These are phyloP conservation scores for Dicaeum eximium DNA, from an alignment of 2,113 vertebrate species.

Conservation along the genomic window DNA sequence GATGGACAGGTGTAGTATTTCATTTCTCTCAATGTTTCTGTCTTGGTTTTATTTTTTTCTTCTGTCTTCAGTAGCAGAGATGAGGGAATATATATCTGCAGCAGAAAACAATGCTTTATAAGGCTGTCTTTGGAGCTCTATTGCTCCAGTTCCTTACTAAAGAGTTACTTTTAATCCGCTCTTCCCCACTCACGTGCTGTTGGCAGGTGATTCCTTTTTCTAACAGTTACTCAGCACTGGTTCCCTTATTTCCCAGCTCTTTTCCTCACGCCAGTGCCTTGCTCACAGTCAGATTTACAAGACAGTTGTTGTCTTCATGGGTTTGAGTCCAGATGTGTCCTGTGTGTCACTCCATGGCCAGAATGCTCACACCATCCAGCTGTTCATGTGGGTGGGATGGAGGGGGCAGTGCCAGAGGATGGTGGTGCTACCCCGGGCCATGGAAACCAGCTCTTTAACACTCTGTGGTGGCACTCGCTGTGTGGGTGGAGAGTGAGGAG, in stretches of 20 bases:
- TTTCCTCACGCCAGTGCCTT: not conserved
- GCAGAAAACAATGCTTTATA: not conserved
- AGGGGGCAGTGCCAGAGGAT: not conserved
- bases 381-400: rapidly evolving
- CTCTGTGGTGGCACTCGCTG: rapidly evolving
- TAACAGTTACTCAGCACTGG: not conserved
- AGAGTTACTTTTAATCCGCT: not conserved
- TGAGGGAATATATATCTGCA: not conserved
- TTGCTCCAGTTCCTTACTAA: not conserved
- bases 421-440: not conserved
- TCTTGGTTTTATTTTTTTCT: not conserved
- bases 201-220: not conserved
- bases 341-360: not conserved
- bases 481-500: not conserved
- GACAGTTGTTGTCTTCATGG: not conserved
- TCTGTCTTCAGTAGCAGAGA: not conserved
- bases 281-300: not conserved
- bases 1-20: not conserved
- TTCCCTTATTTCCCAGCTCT: not conserved
- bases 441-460: not conserved
- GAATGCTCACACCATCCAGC: not conserved
- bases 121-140: not conserved
- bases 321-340: not conserved
- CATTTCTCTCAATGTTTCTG: not conserved
- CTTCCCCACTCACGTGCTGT: not conserved